phyloP scores from a whole-genome alignment of 1,140 invertebrate species.

The Rhynchophorus ferrugineus region DNA sequence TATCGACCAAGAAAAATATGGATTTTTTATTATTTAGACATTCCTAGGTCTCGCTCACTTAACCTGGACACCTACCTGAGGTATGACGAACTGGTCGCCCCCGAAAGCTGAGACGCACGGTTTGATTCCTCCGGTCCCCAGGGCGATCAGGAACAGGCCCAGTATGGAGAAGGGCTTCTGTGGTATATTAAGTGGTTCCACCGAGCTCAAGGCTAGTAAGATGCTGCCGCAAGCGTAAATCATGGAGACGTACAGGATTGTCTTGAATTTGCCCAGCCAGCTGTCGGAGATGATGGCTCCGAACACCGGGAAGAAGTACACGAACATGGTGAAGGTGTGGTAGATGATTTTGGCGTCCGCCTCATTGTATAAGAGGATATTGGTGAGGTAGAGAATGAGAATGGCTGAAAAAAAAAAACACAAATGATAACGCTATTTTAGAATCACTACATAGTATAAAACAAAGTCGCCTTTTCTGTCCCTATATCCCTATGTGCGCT shows the following conservation, averaged over 20 bases:
- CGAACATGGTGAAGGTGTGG: conserved; percentile 75
- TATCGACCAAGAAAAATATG: too few relatives aligned
- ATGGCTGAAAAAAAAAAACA: conserved; percentile 59
- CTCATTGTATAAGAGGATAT: conserved; percentile 57
- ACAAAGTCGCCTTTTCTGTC: too few relatives aligned
- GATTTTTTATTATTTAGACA: too few relatives aligned
- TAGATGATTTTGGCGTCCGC: conserved; percentile 70
- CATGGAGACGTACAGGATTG: conserved; percentile 81
- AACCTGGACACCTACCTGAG: conserved; percentile 48
- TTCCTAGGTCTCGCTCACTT: too few relatives aligned
- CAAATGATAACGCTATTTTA: too few relatives aligned
- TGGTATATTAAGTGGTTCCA: conserved; percentile 46
- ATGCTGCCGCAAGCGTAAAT: conserved; percentile 81
- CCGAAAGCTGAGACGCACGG: conserved; percentile 96
- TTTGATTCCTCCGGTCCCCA: conserved; percentile 95
- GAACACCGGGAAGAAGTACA: conserved; percentile 79
- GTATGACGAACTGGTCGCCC: conserved; percentile 87
- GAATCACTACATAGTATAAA: too few relatives aligned
- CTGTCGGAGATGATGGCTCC: conserved; percentile 86
- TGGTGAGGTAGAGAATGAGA: conserved; percentile 68
- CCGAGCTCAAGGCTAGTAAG: conserved; percentile 63
- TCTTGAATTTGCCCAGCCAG: conserved; percentile 77
- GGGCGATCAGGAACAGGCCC: conserved; percentile 75
- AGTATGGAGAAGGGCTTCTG: conserved; percentile 61
- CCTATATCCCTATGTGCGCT: too few relatives aligned